Evolutionary conservation across 2,888 invertebrate genomes (phyloP).

Genomic region (Epirrhoe tristata): DNA sequence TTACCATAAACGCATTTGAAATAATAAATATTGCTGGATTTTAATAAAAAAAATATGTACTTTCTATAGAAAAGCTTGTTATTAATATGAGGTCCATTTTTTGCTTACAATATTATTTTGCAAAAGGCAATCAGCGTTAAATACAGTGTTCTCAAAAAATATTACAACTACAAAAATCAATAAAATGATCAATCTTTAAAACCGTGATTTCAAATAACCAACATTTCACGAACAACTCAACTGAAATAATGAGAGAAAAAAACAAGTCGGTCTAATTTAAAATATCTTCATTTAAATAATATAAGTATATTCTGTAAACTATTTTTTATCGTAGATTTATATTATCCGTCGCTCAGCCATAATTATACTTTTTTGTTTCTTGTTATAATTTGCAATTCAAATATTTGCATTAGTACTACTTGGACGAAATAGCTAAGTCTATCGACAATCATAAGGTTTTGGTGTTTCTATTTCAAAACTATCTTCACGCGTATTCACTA

Average conservation of each 20-base stretch:
- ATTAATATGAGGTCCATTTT: too few species aligned
- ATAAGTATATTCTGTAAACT: constrained; percentile 2
- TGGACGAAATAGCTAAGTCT: constrained; percentile 76
- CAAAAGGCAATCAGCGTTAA: background rate
- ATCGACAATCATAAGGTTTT: constrained; percentile 58
- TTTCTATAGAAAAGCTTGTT: background rate
- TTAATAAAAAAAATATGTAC: background rate
- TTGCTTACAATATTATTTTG: background rate
- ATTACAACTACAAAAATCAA: background rate
- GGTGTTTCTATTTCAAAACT: constrained; percentile 49
- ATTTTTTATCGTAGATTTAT: background rate
- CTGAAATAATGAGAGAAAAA: background rate
- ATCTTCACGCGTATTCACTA: constrained; percentile 45
- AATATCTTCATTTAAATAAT: background rate
- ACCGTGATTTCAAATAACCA: background rate
- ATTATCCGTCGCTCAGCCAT: constrained; percentile 9
- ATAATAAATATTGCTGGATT: too few species aligned
- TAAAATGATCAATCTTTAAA: background rate
- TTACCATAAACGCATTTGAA: background rate
- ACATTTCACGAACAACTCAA: background rate
- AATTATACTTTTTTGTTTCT: constrained; percentile 15
- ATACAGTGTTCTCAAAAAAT: background rate
- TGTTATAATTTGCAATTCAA: constrained; percentile 37
- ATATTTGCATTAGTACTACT: constrained; percentile 44
- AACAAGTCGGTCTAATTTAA: background rate